These are phyloP conservation scores for Periphyllus acericola DNA, from an alignment of 2,888 invertebrate species.

Conservation along the genomic window DNA sequence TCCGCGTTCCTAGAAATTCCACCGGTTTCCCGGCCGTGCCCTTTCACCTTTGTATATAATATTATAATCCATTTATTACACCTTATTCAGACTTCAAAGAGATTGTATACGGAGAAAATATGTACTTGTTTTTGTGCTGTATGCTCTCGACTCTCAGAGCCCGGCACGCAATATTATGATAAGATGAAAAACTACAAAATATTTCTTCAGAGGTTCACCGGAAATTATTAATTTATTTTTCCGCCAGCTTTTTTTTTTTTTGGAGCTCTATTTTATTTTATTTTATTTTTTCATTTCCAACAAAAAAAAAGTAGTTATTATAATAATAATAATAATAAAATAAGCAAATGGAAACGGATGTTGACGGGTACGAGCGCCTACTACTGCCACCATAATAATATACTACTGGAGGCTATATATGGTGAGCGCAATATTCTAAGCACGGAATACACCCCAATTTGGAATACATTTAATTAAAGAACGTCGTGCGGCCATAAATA, in stretches of 20 bases:
- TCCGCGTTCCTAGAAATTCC: too few relatives aligned
- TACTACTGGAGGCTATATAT: neutral
- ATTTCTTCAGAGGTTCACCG: too few relatives aligned
- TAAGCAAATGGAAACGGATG: slow-evolving; percentile 9
- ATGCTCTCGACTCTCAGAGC: neutral
- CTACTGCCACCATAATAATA: too few relatives aligned
- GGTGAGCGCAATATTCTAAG: slow-evolving; percentile 16
- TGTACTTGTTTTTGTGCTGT: neutral
- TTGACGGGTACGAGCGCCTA: neutral
- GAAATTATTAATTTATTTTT: slow-evolving; percentile 22
- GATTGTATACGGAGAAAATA: neutral
- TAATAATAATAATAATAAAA: slow-evolving; percentile 30
- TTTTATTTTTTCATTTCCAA: neutral
- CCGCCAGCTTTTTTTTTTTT: neutral
- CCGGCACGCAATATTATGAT: neutral
- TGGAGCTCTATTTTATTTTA: neutral
- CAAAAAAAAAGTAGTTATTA: neutral
- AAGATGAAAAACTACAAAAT: neutral
- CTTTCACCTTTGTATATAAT: too few relatives aligned
- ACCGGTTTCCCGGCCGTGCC: too few relatives aligned
- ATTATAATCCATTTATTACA: neutral
- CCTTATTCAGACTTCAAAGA: neutral
- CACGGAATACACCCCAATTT: slow-evolving; percentile 33
- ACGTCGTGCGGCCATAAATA: neutral
- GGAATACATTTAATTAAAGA: slow-evolving; percentile 48